phyloP scores from a whole-genome alignment of 2,113 vertebrate genomes.

The Hystrix cristata region DNA sequence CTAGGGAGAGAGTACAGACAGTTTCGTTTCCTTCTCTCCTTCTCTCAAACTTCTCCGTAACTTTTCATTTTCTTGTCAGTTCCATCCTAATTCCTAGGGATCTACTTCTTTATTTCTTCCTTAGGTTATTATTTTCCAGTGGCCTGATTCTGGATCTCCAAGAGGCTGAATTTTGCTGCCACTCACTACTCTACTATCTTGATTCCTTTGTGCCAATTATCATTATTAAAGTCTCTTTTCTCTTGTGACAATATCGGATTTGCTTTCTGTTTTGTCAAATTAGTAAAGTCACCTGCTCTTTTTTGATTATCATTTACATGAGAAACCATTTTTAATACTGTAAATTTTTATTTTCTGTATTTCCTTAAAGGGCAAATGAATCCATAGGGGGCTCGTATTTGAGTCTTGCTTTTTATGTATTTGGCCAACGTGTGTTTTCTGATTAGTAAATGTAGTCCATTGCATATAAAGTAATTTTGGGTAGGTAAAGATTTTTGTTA shows the following conservation, averaged over 20 bases:
- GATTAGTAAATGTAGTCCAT: background rate
- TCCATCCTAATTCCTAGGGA: background rate
- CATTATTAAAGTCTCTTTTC: background rate
- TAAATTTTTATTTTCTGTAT: background rate
- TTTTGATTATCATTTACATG: background rate
- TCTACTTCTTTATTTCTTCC: background rate
- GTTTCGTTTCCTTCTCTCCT: background rate
- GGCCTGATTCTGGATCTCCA: background rate
- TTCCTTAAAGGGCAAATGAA: background rate
- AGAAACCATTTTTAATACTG: background rate
- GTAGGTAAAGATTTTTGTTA: background rate
- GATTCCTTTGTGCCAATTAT: background rate
- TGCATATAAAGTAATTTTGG: background rate
- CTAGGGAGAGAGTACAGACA: background rate
- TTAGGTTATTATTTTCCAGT: background rate
- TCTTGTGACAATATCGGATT: background rate
- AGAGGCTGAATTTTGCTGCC: background rate
- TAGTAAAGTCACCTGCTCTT: background rate
- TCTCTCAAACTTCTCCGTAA: background rate
- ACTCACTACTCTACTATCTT: background rate
- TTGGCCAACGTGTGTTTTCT: background rate
- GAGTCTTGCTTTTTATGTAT: background rate
- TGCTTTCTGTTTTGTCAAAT: background rate
- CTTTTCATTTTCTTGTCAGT: background rate
- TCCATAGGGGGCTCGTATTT: background rate